A percentile compares a stretch with the other conserved stretches of the same genome.
These are phyloP conservation scores for Orientallactaga sibirica DNA, from an alignment of 2,797 vertebrate genomes.

Conservation along the genomic window DNA sequence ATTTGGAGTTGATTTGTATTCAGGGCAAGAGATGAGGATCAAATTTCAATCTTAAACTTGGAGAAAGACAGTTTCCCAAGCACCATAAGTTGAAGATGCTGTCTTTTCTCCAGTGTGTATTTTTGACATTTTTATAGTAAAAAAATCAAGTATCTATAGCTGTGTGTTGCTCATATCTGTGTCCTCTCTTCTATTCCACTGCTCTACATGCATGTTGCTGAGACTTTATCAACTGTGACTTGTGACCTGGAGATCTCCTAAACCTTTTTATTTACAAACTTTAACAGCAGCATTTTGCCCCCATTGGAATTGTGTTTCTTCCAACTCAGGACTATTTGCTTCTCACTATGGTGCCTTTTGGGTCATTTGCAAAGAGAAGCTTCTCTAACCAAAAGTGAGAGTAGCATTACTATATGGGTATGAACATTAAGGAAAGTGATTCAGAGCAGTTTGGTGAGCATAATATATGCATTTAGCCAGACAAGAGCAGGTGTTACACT, in stretches of 20 bases:
- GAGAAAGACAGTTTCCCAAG: too few relatives aligned
- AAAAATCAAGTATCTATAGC: too few relatives aligned
- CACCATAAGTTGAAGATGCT: too few relatives aligned
- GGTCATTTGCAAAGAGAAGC: background rate
- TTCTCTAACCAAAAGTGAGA: background rate
- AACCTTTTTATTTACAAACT: background rate
- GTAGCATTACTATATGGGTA: background rate
- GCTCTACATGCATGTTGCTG: background rate
- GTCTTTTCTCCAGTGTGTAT: too few relatives aligned
- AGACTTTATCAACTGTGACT: background rate
- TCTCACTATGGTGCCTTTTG: background rate
- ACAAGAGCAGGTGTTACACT: background rate
- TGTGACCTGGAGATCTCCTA: background rate
- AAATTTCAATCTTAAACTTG: too few relatives aligned
- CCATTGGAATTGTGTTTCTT: too few relatives aligned
- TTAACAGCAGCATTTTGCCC: background rate
- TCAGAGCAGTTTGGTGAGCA: background rate
- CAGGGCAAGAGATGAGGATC: too few relatives aligned
- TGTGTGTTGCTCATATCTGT: too few relatives aligned
- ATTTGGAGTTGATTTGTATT: too few relatives aligned
- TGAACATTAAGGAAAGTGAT: background rate
- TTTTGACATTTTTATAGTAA: too few relatives aligned
- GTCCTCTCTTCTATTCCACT: too few relatives aligned
- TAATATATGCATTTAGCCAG: background rate
- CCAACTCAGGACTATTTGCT: background rate